A percentile compares a stretch with the other conserved stretches of the same genome.
Evolutionary conservation across 2,797 vertebrate species (phyloP).

Genomic region (Cheirogaleus major): DNA sequence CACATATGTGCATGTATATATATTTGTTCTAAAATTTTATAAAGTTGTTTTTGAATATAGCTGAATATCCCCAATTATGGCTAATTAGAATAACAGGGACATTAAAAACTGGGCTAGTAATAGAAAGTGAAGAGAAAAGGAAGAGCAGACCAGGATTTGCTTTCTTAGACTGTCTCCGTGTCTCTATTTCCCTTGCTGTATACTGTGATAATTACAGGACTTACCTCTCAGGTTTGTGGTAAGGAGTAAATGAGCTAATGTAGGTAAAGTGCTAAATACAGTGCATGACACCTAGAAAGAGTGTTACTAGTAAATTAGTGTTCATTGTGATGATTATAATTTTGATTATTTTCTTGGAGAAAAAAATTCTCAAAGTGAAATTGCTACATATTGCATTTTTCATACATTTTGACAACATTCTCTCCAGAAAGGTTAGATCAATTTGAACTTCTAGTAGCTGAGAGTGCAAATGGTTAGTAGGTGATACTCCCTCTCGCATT

Average conservation of each 20-base stretch:
- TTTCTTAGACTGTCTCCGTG: neutral
- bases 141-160: neutral
- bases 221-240: neutral
- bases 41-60: neutral
- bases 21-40: neutral
- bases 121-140: neutral
- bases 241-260: neutral
- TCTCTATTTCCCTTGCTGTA: neutral
- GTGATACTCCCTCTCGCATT: neutral
- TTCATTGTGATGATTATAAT: neutral
- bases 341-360: neutral
- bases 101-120: neutral
- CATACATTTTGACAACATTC: neutral
- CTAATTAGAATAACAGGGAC: neutral
- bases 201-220: neutral
- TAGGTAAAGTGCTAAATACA: neutral
- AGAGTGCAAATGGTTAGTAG: neutral
- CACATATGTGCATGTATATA: too few species aligned
- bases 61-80: neutral
- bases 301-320: neutral
- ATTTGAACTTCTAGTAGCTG: neutral
- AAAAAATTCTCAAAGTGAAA: neutral
- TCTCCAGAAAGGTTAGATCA: neutral
- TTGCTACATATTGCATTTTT: neutral
- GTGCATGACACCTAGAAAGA: neutral